Conservation (phyloP, 2,888 invertebrate species). For the Latrodectus hesperus region DNA sequence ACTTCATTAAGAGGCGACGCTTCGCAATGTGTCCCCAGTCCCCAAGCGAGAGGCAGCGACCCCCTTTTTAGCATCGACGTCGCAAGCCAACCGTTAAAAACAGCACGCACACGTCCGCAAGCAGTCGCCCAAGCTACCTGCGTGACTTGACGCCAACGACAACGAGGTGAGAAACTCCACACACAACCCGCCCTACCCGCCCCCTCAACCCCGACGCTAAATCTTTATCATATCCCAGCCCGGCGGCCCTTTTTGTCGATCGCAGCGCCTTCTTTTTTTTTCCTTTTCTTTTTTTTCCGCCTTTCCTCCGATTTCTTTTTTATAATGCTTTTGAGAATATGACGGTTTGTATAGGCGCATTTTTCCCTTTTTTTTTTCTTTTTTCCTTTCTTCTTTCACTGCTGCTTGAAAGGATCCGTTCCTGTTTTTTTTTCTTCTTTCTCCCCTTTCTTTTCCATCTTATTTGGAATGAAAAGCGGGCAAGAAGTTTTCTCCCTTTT, state of each 20-base stretch:
- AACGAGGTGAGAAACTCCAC: constrained; percentile 65
- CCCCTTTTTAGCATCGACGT: constrained; percentile 5
- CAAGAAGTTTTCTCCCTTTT: neutral
- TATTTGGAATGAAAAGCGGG: constrained; percentile 50
- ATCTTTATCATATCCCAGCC: constrained; percentile 34
- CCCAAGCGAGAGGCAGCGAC: neutral
- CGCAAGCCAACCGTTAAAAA: constrained; percentile 62
- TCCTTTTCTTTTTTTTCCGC: neutral
- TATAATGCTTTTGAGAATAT: constrained; percentile 48
- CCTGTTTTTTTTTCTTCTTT: neutral
- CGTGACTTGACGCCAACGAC: constrained; percentile 41
- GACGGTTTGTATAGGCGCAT: constrained; percentile 30
- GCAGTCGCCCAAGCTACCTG: constrained; percentile 20
- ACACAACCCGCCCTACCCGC: constrained; percentile 12
- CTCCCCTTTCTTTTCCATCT: constrained; percentile 24
- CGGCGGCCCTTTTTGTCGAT: constrained; percentile 14
- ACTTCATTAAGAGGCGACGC: neutral
- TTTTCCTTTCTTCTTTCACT: constrained; percentile 9
- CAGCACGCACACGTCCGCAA: constrained; percentile 47
- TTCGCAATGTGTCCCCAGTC: constrained; percentile 5
- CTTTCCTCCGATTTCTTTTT: constrained; percentile 10
- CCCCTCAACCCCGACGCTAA: constrained; percentile 10
- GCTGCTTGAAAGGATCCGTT: constrained; percentile 6
- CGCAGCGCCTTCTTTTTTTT: constrained; percentile 1
- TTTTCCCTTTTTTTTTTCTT: constrained; percentile 8